Base-by-base conservation (phyloP, 2,797 vertebrate genomes). In the Betta splendens region DNA sequence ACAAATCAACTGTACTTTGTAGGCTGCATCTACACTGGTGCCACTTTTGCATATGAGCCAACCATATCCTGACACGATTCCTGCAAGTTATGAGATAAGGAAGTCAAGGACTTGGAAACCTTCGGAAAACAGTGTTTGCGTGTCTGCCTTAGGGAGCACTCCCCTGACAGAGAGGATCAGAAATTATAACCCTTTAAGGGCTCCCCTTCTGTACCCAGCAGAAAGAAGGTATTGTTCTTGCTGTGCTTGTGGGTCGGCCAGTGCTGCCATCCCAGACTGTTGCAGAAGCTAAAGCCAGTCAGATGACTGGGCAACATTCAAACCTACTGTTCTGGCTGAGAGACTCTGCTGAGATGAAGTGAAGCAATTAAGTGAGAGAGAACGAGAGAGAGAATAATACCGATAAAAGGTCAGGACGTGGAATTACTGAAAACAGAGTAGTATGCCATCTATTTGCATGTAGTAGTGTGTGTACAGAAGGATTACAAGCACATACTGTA, bases 171-270 rank as follows among this genome's bases (percentile, higher is more conserved):
- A 77, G 23, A 69, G 46, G 57, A 69, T 74, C 56, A 75, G 42
- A 77, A 65, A 77, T 11, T 32, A 28, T n/a, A 77, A 62, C 63
- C 58, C 55, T 75, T 55, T 48, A 75, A 69, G 58, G 40, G 51
- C 51, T 65, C 37, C 53, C 20, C 62, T 71, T 70, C 69, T 85
- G 62, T 80, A 75, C 46, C 63, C 33, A 54, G 47, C 53, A 80
- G 84, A 86, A 85, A 79, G 77, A 52, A 77, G 31, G 69, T 67
- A 86, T 86, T 90, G 85, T 87, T 86, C 76, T 75, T 56, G 32
- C 42, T 64, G 46, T 60, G 45, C 54, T 22, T 43, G 62, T 44
- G 59, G 32, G 62, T 78, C 69, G 75, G 67, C 56, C 59, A 8
- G 51, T 7, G 20, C 53, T 72, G 62, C 76, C 75, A 74, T 69